Evolutionary conservation across 1,140 invertebrate species (phyloP).

Genomic region (Aethina tumida): DNA sequence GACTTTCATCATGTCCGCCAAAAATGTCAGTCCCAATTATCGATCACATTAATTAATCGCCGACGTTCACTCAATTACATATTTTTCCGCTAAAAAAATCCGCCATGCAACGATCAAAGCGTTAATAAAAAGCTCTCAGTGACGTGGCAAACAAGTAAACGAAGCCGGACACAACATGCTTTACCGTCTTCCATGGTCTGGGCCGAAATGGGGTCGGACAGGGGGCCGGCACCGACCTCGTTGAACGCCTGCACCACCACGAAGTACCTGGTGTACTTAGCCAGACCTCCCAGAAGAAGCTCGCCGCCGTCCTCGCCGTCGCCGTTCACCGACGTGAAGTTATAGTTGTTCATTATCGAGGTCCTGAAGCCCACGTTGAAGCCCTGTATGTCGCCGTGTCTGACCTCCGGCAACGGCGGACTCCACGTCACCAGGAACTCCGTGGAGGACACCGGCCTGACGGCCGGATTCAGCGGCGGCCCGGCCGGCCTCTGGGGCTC

Average conservation of each 20-base stretch:
- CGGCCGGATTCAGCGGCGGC: conserved; percentile 59
- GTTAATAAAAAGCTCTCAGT: too few relatives aligned
- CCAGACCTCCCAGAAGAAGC: conserved; percentile 50
- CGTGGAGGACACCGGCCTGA: conserved; percentile 61
- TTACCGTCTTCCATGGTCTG: conserved; percentile 77
- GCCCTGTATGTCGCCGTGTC: conserved; percentile 61
- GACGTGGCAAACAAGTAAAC: too few relatives aligned
- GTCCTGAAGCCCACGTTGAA: conserved; percentile 52
- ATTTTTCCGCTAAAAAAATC: too few relatives aligned
- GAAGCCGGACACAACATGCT: too few relatives aligned
- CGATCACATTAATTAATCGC: too few relatives aligned
- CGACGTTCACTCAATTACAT: too few relatives aligned
- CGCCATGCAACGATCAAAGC: too few relatives aligned
- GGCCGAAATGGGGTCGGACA: conserved; percentile 60
- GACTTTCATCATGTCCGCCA: too few relatives aligned
- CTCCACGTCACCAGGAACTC: conserved; percentile 69
- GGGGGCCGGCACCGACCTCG: conserved; percentile 69
- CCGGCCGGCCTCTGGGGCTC: conserved; percentile 69
- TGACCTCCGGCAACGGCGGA: conserved; percentile 53
- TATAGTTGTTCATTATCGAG: conserved; percentile 41
- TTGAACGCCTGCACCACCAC: conserved; percentile 81
- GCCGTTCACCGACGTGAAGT: conserved; percentile 58
- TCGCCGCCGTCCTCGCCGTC: conserved; percentile 60
- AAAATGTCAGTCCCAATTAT: too few relatives aligned
- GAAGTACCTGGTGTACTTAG: conserved; percentile 70